Evolutionary conservation across 2,888 invertebrate species (phyloP).

Genomic region (Anarsia innoxiella): DNA sequence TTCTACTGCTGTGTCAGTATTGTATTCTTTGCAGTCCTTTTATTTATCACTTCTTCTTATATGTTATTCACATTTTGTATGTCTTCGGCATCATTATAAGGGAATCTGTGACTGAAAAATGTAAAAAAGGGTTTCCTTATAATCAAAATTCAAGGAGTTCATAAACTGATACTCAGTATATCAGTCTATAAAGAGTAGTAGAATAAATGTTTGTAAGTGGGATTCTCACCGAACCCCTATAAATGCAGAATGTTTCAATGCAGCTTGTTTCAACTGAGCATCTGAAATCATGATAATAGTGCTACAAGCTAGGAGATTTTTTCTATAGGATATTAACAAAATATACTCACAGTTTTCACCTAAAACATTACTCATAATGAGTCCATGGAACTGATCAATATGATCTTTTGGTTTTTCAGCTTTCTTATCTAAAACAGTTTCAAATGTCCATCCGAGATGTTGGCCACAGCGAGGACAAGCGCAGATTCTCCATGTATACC

Average conservation of each 20-base stretch:
- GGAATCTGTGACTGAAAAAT: constrained; percentile 72
- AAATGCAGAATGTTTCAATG: constrained; percentile 1
- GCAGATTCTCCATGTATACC: constrained; percentile 78
- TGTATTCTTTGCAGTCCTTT: background rate
- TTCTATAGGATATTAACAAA: background rate
- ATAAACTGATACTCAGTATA: background rate
- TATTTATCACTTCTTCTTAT: background rate
- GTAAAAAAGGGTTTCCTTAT: constrained; percentile 11
- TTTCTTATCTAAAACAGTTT: constrained; percentile 32
- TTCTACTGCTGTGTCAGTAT: background rate
- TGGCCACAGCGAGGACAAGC: constrained; percentile 77
- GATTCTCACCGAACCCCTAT: constrained; percentile 8
- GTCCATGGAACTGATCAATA: constrained; percentile 52
- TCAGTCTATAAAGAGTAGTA: background rate
- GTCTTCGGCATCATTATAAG: constrained; percentile 71
- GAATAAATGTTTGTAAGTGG: background rate
- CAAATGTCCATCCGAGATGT: constrained; percentile 78
- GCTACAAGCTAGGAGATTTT: constrained; percentile 4
- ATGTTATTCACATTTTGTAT: constrained; percentile 45
- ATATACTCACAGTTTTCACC: constrained; percentile 66
- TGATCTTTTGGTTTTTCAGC: constrained; percentile 28
- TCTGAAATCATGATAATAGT: constrained; percentile 8
- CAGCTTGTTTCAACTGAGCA: constrained; percentile 5
- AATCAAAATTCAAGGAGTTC: background rate
- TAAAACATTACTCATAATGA: constrained; percentile 60